Percentiles rank a stretch among this genome's conserved stretches.
These are phyloP conservation scores for Eciton burchellii DNA, from an alignment of 1,140 invertebrate species.

Conservation along the genomic window DNA sequence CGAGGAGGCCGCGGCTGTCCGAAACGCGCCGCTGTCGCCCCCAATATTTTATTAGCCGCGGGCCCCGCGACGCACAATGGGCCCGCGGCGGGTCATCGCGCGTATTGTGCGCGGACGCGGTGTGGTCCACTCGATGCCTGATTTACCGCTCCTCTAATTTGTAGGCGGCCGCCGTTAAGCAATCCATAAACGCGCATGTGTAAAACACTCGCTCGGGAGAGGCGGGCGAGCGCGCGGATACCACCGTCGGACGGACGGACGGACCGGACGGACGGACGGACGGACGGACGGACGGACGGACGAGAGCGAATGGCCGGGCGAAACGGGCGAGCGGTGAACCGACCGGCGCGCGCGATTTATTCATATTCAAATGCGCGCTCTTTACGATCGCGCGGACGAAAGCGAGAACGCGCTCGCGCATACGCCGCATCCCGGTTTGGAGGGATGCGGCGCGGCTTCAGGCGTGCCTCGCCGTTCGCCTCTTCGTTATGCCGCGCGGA, in stretches of 20 bases:
- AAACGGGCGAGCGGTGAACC: slow-evolving; percentile 17
- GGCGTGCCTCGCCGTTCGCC: slow-evolving; percentile 31
- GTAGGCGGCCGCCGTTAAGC: slow-evolving; percentile 85
- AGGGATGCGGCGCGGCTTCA: slow-evolving; percentile 17
- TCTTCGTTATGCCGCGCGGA: slow-evolving; percentile 4
- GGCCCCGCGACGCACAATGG: slow-evolving; percentile 56
- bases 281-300: slow-evolving; percentile 64
- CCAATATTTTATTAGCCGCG: slow-evolving; percentile 74
- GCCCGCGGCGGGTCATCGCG: slow-evolving; percentile 30
- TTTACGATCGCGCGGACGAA: slow-evolving; percentile 81
- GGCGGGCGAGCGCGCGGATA: slow-evolving; percentile 33
- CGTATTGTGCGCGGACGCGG: slow-evolving; percentile 77
- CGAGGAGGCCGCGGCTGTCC: neutral
- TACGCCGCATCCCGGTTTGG: slow-evolving; percentile 15
- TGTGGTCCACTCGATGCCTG: slow-evolving; percentile 84
- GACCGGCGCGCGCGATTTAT: slow-evolving; percentile 79
- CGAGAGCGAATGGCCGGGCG: slow-evolving; percentile 67
- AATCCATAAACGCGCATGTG: slow-evolving; percentile 85
- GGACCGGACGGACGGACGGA: slow-evolving; percentile 7
- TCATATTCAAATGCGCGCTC: slow-evolving; percentile 84
- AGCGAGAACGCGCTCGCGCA: slow-evolving; percentile 70
- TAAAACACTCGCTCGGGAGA: slow-evolving; percentile 80
- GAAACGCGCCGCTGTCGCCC: slow-evolving; percentile 35
- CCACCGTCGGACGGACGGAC: slow-evolving; percentile 18
- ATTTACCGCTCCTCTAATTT: slow-evolving; percentile 86